phyloP scores from a whole-genome alignment of 2,113 vertebrate species.

The Polyodon spathula region DNA sequence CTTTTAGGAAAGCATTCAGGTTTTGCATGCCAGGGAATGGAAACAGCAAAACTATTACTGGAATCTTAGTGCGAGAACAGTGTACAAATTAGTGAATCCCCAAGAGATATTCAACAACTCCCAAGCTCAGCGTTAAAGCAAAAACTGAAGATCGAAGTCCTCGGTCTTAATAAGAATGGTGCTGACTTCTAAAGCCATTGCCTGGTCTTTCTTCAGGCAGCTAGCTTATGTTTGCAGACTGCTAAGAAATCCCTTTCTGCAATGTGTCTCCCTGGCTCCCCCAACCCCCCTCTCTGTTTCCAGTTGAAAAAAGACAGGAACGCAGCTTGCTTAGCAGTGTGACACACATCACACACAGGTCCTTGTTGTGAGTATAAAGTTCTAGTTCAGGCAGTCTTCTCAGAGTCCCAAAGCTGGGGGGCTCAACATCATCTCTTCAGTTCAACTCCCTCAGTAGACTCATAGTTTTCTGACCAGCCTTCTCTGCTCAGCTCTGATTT shows the following conservation, averaged over 20 bases:
- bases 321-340: background rate
- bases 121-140: too few species aligned
- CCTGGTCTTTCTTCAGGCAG: background rate
- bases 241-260: background rate
- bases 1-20: constrained; percentile 2
- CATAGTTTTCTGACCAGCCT: background rate
- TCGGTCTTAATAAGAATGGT: too few species aligned
- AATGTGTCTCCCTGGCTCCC: background rate
- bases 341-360: background rate
- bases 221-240: background rate
- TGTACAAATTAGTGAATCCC: too few species aligned
- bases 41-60: too few species aligned
- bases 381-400: background rate
- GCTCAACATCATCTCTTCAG: background rate
- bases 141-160: too few species aligned
- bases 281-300: too few species aligned
- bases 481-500: constrained; percentile 1
- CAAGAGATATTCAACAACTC: too few species aligned
- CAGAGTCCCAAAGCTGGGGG: background rate
- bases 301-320: too few species aligned
- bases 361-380: background rate
- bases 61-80: too few species aligned
- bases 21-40: too few species aligned
- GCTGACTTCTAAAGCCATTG: background rate
- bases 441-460: background rate